Evolutionary conservation across 2,888 invertebrate genomes (phyloP).

Genomic region (Luperina nickerlii): DNA sequence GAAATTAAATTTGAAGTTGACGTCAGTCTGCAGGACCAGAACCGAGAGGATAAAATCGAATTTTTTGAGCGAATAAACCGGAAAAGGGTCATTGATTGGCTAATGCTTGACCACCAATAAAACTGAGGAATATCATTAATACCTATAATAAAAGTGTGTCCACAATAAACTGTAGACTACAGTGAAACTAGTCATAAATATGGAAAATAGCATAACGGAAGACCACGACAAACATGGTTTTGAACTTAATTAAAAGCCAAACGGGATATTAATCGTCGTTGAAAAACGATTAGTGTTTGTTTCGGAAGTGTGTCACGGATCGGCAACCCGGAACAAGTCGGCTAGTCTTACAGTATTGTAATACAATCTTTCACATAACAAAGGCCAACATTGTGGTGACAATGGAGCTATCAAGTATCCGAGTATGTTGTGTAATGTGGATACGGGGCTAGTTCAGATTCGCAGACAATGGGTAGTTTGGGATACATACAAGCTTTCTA

Average conservation of each 20-base stretch:
- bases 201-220: constrained; percentile 4
- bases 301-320: constrained; percentile 62
- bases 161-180: constrained; percentile 14
- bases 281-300: constrained; percentile 51
- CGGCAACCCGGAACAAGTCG: constrained; percentile 60
- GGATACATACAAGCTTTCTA: constrained; percentile 48
- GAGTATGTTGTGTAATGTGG: constrained; percentile 63
- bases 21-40: constrained; percentile 55
- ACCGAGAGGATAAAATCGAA: constrained; percentile 41
- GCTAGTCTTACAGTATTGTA: constrained; percentile 68
- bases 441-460: constrained; percentile 49
- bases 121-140: constrained; percentile 22
- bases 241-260: constrained; percentile 20
- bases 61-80: constrained; percentile 59
- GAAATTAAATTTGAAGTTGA: constrained; percentile 57
- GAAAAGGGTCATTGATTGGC: constrained; percentile 53
- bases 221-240: constrained; percentile 11
- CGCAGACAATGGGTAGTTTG: constrained; percentile 62
- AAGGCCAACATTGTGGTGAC: constrained; percentile 77
- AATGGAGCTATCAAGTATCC: constrained; percentile 72
- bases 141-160: constrained; percentile 9
- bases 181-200: constrained; percentile 10
- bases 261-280: constrained; percentile 25
- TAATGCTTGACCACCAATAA: constrained; percentile 31
- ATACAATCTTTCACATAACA: constrained; percentile 71